Conservation (phyloP, 2,888 invertebrate genomes). For the Ornithoptera priamus region DNA sequence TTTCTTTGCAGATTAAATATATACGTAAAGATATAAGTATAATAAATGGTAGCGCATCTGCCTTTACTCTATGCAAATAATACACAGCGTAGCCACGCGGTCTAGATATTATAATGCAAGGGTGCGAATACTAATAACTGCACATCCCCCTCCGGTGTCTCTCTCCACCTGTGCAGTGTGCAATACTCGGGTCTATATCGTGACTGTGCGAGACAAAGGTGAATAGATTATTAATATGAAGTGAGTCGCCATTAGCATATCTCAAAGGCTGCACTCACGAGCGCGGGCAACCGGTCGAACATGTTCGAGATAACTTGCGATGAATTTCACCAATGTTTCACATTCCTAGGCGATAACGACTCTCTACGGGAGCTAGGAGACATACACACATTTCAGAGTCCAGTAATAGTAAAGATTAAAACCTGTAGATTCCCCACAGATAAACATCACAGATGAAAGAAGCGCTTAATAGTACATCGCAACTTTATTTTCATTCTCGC, state of each 20-base stretch:
- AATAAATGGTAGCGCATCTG: too few relatives aligned
- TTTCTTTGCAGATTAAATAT: too few relatives aligned
- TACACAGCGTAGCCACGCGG: background rate
- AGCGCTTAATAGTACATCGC: too few relatives aligned
- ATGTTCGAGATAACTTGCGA: constrained; percentile 2
- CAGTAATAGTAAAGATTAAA: too few relatives aligned
- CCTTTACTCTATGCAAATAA: too few relatives aligned
- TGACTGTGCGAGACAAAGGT: constrained; percentile 23
- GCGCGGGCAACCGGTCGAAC: constrained; percentile 14
- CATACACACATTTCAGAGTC: too few relatives aligned
- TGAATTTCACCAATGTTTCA: background rate
- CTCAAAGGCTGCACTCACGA: constrained; percentile 14
- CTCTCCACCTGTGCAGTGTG: constrained; percentile 7
- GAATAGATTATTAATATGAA: constrained; percentile 54
- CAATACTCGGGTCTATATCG: constrained; percentile 22
- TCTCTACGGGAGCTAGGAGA: too few relatives aligned
- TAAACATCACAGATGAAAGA: too few relatives aligned
- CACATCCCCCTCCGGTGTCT: background rate
- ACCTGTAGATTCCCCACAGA: too few relatives aligned
- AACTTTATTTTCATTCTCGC: too few relatives aligned
- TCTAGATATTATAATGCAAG: constrained; percentile 6
- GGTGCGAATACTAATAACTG: constrained; percentile 8
- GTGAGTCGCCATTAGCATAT: constrained; percentile 41
- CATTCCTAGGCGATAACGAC: too few relatives aligned
- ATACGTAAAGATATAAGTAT: too few relatives aligned